phyloP scores from a whole-genome alignment of 1,140 invertebrate genomes.

The Zaprionus lachaisei region DNA sequence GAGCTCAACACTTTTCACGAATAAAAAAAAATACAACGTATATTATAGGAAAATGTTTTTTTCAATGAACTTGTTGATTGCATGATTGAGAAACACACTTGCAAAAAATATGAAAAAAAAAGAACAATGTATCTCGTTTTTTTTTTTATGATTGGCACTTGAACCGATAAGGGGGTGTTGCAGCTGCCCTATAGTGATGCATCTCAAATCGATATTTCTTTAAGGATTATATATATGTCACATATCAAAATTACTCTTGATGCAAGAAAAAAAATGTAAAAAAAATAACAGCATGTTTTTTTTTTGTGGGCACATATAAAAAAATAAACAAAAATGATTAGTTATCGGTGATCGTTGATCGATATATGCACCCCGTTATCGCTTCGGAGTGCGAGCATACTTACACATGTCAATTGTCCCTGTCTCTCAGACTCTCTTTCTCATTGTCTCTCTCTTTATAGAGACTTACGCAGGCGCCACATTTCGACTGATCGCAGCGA shows the following conservation, averaged over 20 bases:
- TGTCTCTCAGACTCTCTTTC: constrained; percentile 51
- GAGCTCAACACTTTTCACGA: constrained; percentile 5
- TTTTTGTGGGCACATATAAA: constrained; percentile 59
- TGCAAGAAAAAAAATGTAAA: constrained; percentile 18
- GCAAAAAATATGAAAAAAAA: constrained; percentile 14
- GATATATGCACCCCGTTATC: constrained; percentile 69
- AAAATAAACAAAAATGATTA: constrained; percentile 48
- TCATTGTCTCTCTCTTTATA: constrained; percentile 7
- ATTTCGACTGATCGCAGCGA: constrained; percentile 14
- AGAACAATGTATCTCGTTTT: constrained; percentile 6
- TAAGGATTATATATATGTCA: constrained; percentile 20
- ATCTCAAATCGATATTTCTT: constrained; percentile 6
- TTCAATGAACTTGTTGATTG: constrained; percentile 5
- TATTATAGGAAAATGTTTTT: constrained; percentile 6
- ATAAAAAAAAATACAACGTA: constrained; percentile 5
- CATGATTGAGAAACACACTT: constrained; percentile 5
- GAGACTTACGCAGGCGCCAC: constrained; percentile 22
- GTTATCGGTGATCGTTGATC: constrained; percentile 19
- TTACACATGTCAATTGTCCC: constrained; percentile 62
- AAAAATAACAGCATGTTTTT: constrained; percentile 29
- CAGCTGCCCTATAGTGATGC: constrained; percentile 7
- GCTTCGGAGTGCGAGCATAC: constrained; percentile 73
- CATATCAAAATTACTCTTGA: constrained; percentile 4
- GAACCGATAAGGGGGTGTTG: constrained; percentile 75
- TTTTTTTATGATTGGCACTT: constrained; percentile 45